These are phyloP conservation scores for Gobio occitaniae DNA, from an alignment of 2,797 vertebrate species.

Conservation along the genomic window DNA sequence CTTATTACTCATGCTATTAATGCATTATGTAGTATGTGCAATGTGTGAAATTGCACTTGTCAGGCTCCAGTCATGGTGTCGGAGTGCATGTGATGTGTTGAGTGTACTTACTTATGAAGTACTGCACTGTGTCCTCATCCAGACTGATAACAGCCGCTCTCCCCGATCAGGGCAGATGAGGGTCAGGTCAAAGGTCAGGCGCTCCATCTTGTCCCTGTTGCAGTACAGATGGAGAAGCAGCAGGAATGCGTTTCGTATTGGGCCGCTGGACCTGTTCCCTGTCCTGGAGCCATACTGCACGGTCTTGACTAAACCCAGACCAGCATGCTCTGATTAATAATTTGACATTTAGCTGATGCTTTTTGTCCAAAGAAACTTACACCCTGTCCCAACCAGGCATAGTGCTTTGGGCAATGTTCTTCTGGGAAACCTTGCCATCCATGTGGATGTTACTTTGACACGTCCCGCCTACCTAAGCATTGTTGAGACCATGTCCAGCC, in stretches of 20 bases:
- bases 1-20: not conserved
- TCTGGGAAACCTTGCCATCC: no score
- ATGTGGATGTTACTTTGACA: no score
- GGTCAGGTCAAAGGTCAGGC: conserved; percentile 45
- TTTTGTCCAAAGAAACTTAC: conserved; percentile 2
- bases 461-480: no score
- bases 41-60: not conserved
- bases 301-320: conserved; percentile 21
- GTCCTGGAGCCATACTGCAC: conserved; percentile 34
- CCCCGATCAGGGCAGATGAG: conserved; percentile 6
- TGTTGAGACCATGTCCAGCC: no score
- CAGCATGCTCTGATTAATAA: conserved; percentile 36
- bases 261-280: conserved; percentile 39
- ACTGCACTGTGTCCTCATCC: not conserved
- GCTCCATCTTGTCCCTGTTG: conserved; percentile 42
- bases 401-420: no score
- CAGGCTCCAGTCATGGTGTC: not conserved
- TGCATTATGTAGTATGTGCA: no score
- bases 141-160: conserved; percentile 15
- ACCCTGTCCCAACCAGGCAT: not conserved
- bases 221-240: conserved; percentile 55
- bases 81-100: not conserved
- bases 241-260: conserved; percentile 47
- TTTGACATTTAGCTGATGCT: conserved; percentile 29
- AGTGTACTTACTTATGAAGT: conserved; percentile 3